Evolutionary conservation across 2,113 vertebrate genomes (phyloP).

Genomic region (Chinchilla lanigera): DNA sequence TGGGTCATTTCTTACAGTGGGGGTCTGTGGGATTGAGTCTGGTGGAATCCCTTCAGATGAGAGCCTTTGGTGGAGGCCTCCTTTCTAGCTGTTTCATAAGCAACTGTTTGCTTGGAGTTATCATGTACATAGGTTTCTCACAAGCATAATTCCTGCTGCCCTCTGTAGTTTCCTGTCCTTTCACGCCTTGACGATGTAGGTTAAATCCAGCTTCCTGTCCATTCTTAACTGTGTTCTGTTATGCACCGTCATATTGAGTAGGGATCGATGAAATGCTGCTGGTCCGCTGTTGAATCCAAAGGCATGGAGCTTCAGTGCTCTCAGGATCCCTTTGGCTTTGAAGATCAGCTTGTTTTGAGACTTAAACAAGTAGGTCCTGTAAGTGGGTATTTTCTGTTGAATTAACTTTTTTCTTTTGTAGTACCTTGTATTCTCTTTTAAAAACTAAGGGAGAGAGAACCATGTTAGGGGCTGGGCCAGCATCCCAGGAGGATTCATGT

Average conservation of each 20-base stretch:
- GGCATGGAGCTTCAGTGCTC: slow-evolving; percentile 51
- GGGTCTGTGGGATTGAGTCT: slow-evolving; percentile 57
- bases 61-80: neutral
- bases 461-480: slow-evolving; percentile 39
- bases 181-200: slow-evolving; percentile 4
- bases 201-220: slow-evolving; percentile 35
- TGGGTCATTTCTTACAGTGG: slow-evolving; percentile 43
- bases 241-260: neutral
- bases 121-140: slow-evolving; percentile 46
- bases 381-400: slow-evolving; percentile 24
- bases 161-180: slow-evolving; percentile 6
- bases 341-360: slow-evolving; percentile 41
- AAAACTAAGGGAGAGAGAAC: slow-evolving; percentile 46
- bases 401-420: slow-evolving; percentile 59
- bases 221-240: slow-evolving; percentile 44
- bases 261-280: slow-evolving; percentile 58
- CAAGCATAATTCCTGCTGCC: slow-evolving; percentile 54
- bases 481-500: neutral
- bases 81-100: slow-evolving; percentile 29
- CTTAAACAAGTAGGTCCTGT: slow-evolving; percentile 39
- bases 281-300: slow-evolving; percentile 46
- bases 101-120: slow-evolving; percentile 11
- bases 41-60: slow-evolving; percentile 26
- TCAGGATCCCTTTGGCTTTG: slow-evolving; percentile 31
- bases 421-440: slow-evolving; percentile 60